Percentiles rank a stretch among this genome's conserved stretches.
phyloP scores from a whole-genome alignment of 2,113 vertebrate genomes.

The Rallus limicola region DNA sequence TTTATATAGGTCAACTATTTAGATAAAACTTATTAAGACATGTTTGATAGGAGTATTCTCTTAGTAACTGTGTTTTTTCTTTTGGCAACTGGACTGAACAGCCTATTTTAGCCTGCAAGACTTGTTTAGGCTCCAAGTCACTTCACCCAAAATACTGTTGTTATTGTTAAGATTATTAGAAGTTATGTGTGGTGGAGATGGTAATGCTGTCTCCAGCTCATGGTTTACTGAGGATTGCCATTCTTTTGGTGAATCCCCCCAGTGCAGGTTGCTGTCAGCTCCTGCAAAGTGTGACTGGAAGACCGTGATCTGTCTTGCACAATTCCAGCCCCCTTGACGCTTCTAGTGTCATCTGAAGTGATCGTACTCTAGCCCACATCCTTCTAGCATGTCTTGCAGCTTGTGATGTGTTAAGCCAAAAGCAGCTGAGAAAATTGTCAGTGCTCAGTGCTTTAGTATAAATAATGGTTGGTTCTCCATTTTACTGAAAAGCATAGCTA shows the following conservation, averaged over 20 bases:
- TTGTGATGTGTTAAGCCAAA: background rate
- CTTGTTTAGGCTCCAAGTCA: background rate
- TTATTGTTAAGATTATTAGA: background rate
- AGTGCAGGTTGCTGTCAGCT: background rate
- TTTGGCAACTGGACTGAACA: too few relatives aligned
- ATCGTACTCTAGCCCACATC: background rate
- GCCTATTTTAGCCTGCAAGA: background rate
- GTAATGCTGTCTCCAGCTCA: background rate
- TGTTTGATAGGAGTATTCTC: background rate
- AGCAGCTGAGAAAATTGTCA: background rate
- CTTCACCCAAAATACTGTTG: background rate
- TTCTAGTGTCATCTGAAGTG: background rate
- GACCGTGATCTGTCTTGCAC: background rate
- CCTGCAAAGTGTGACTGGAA: accelerated
- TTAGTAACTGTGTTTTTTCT: background rate
- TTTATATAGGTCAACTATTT: background rate
- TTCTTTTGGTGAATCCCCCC: background rate
- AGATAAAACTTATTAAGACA: background rate
- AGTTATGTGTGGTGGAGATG: background rate
- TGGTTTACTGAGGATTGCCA: background rate
- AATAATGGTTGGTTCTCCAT: background rate
- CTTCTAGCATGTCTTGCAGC: background rate
- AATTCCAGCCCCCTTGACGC: background rate
- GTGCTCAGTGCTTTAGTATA: background rate
- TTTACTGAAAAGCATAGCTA: background rate